phyloP scores from a whole-genome alignment of 2,888 invertebrate genomes.

The Drosophila pseudotakahashii region DNA sequence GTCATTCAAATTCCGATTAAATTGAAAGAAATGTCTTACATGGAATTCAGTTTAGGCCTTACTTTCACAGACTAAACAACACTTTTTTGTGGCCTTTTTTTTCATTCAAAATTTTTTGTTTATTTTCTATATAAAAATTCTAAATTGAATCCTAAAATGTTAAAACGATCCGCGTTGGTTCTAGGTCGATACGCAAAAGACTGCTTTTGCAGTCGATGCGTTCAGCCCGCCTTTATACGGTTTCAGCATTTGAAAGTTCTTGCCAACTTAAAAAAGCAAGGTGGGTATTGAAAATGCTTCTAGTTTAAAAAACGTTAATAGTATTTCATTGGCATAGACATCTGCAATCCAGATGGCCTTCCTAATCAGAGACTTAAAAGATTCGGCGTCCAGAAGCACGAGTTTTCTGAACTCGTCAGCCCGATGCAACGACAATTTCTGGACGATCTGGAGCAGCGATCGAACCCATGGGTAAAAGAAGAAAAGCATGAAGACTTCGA shows the following conservation, averaged over 20 bases:
- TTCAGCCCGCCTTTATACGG: not conserved
- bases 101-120: constrained; percentile 4
- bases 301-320: not conserved
- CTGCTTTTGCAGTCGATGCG: constrained; percentile 3
- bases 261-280: not conserved
- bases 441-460: not conserved
- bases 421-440: not conserved
- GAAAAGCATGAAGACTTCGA: not conserved
- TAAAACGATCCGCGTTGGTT: constrained; percentile 1
- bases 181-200: not conserved
- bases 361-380: not conserved
- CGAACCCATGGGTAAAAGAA: constrained; percentile 1
- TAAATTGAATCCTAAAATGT: constrained; percentile 1
- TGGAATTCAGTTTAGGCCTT: not conserved
- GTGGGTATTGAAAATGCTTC: not conserved
- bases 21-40: not conserved
- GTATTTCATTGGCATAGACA: not conserved
- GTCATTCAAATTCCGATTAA: not conserved
- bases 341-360: not conserved
- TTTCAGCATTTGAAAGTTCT: not conserved
- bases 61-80: not conserved
- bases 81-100: not conserved
- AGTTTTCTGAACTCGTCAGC: not conserved
- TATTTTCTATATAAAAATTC: not conserved
- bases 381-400: not conserved